Base-by-base conservation (phyloP, 2,888 invertebrate genomes). In the Leptinotarsa rubiginosa region DNA sequence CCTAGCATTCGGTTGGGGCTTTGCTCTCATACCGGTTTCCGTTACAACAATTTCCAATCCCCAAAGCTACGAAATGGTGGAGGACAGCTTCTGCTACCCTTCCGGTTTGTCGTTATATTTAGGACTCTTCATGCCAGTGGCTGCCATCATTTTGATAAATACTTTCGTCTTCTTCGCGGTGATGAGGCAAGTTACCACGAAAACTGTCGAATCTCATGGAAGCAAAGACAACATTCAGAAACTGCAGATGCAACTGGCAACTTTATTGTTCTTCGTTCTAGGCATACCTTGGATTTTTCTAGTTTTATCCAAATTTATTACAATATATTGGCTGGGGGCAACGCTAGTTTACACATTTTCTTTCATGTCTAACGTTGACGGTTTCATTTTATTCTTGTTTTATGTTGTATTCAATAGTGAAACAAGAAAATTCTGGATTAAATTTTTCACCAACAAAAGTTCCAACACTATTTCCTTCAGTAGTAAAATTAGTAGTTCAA, bases 231-330 rank as follows among this genome's bases (percentile, higher is more conserved):
- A 89, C 75, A 89, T 90, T 75, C 88, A 90, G 1, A 80, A 89
- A 47, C 86, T 90, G 7, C 91, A 92, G 82, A 87, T 91, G 5
- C 89, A 90, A 49, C 89, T 92, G 47, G 91, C 91, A 62, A 89
- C 91, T 78, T 83, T 92, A 56, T 85, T 92, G 25, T 92, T 91
- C 70, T 92, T 91, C 77, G 86, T 92, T 31, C 89, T 92, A 72
- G 92, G 92, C 10, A 82, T 92, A 22, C 91, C 92, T 2, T 92
- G 92, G 92, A 75, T 91, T 15, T 91, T 92, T 81, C 92, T 91
- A 31, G 79, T 92, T 0, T 86, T 90, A 1, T 88, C 90, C 2
- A 89, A 90, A 25, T 70, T 87, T 15, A 75, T 84, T 12, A 69
- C 73, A 3, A 54, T 79, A 13, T 65, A 80, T 3, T 82, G 84